Evolutionary conservation across 2,888 invertebrate genomes (phyloP).

Genomic region (Acrocyrtus sp.): DNA sequence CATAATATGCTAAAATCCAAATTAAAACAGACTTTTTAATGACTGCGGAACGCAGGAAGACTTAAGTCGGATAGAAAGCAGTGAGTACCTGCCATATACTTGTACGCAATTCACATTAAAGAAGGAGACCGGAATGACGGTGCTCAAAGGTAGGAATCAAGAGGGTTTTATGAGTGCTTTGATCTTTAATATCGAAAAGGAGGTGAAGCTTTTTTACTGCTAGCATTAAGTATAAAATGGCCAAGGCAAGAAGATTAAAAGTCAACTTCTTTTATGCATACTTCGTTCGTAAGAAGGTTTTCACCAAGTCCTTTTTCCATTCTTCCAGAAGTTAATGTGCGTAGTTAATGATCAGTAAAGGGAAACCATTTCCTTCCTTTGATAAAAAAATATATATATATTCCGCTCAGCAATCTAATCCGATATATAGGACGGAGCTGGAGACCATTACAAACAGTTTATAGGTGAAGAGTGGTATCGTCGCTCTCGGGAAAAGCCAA

Average conservation of each 20-base stretch:
- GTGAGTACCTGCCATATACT: too few relatives aligned
- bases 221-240: too few relatives aligned
- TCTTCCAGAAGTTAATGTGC: conserved; percentile 36
- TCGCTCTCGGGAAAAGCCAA: too few relatives aligned
- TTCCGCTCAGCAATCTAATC: conserved; percentile 32
- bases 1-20: conserved; percentile 7
- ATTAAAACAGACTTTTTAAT: conserved; percentile 15
- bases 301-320: conserved; percentile 8
- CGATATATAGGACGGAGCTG: too few relatives aligned
- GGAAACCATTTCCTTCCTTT: conserved; percentile 44
- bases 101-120: too few relatives aligned
- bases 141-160: conserved; percentile 23
- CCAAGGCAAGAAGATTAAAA: too few relatives aligned
- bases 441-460: conserved; percentile 15
- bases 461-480: too few relatives aligned
- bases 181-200: conserved; percentile 42
- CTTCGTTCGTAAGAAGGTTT: not conserved
- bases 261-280: too few relatives aligned
- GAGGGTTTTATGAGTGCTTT: conserved; percentile 35
- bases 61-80: not conserved
- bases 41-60: not conserved
- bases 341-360: conserved; percentile 48
- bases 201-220: conserved; percentile 15
- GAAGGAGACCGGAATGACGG: conserved; percentile 1
- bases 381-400: too few relatives aligned